Base-by-base conservation (phyloP, 2,113 vertebrate genomes). In the Chloropsis cyanopogon region DNA sequence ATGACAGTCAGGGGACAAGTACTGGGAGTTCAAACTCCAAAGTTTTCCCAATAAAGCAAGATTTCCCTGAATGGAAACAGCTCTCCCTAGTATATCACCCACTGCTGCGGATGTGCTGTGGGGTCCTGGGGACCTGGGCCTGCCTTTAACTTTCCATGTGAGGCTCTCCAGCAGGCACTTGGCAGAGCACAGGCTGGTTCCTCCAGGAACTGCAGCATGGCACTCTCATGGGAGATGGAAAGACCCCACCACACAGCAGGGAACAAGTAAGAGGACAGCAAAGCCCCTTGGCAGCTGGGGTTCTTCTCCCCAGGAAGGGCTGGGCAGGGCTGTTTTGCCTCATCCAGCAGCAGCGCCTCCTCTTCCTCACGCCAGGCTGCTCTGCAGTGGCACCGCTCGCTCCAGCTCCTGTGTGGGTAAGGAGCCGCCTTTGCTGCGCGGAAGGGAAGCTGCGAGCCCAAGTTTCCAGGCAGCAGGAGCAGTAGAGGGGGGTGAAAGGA, bases 391-490 rank as follows among this genome's bases (percentile, higher is more conserved):
- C 82, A 54, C 75, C 47, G 73, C 80, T 71, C 29, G 0, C 63
- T 87, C 73, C 91, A 71, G 91, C 92, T 80, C 88, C 86, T 26
- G 79, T 69, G 44, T 78, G 79, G 82, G 90, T 93, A 95, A 66
- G 12, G 35, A 94, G 52, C 56, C 2, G 31, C 42, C 54, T 92
- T 71, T 86, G 83, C 85, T 49, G 80, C 85, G 15, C 26, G 54
- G 22, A 85, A 66, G 75, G 80, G 84, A 81, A 90, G 91, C 72
- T 59, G 46, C n/a, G 4, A 53, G 63, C 80, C 94, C 72, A 52
- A 91, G 78, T 82, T 87, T 96, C 85, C 68, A 87, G 84, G 93
- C 93, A 94, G 72, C 93, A 80, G 61, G 64, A 94, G 69, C 71
- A 57, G 79, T 76, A 33, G 61, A 60, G 61, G 64, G 47, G 78